Percentiles rank a stretch among this genome's conserved stretches.
These are phyloP conservation scores for Microctonus brassicae DNA, from an alignment of 2,888 invertebrate species.

Conservation along the genomic window DNA sequence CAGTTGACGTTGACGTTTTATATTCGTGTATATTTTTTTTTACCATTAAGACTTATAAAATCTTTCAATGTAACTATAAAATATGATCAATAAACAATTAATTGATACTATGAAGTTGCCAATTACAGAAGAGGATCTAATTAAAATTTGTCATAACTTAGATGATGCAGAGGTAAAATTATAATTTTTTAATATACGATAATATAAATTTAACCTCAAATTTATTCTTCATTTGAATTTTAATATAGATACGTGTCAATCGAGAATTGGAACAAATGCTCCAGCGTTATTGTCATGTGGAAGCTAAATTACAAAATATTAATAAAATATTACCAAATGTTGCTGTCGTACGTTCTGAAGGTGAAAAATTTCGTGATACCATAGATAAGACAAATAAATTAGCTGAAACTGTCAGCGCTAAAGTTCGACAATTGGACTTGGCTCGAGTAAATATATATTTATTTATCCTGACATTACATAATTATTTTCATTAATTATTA, in stretches of 20 bases:
- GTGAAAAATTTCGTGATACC: conserved; percentile 85
- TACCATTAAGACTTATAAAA: too few species aligned
- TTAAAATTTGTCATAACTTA: conserved; percentile 55
- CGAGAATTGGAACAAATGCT: conserved; percentile 79
- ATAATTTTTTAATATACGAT: conserved; percentile 18
- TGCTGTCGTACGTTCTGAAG: conserved; percentile 82
- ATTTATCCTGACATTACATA: background rate
- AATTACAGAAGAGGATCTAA: conserved; percentile 57
- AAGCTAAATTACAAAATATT: conserved; percentile 85
- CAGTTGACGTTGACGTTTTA: background rate
- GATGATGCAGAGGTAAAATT: conserved; percentile 60
- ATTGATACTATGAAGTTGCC: conserved; percentile 33
- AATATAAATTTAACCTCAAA: conserved; percentile 14
- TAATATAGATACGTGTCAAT: conserved; percentile 75
- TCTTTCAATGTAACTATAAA: background rate
- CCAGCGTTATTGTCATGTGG: conserved; percentile 81
- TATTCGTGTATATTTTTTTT: background rate
- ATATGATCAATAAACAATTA: conserved; percentile 11
- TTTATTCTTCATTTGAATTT: background rate
- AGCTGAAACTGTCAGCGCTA: conserved; percentile 94
- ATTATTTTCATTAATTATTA: conserved; percentile 9
- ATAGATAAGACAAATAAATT: conserved; percentile 88
- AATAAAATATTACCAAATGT: conserved; percentile 85
- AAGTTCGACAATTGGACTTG: conserved; percentile 92
- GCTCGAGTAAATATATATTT: conserved; percentile 87